These are phyloP conservation scores for Leptinotarsa undecemlineata DNA, from an alignment of 1,140 invertebrate genomes.

Conservation along the genomic window DNA sequence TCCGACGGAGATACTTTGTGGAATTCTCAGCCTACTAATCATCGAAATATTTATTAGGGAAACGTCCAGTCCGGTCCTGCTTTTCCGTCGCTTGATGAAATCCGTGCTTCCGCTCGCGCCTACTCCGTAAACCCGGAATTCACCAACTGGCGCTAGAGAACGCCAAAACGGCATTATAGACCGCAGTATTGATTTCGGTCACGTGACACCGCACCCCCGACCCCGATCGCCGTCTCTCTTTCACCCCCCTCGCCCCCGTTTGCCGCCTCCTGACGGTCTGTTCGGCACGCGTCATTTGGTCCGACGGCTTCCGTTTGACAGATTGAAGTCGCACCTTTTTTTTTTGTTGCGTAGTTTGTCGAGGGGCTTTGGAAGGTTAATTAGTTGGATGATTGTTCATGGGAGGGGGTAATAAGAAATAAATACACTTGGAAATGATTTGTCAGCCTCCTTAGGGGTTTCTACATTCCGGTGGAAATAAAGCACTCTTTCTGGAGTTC, in stretches of 20 bases:
- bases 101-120: slow-evolving; percentile 17
- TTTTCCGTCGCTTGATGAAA: slow-evolving; percentile 15
- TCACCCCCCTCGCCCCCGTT: not conserved
- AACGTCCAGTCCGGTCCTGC: not conserved
- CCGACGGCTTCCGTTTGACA: slow-evolving; percentile 36
- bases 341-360: not conserved
- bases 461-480: too few relatives aligned
- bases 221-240: slow-evolving; percentile 20
- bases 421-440: too few relatives aligned
- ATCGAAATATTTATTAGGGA: too few relatives aligned
- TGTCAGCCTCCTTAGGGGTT: too few relatives aligned
- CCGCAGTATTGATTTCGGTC: slow-evolving; percentile 44
- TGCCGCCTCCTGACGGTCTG: slow-evolving; percentile 7
- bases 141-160: slow-evolving; percentile 1
- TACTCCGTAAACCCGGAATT: slow-evolving; percentile 25
- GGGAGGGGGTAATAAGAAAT: too few relatives aligned
- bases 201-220: slow-evolving; percentile 27
- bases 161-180: slow-evolving; percentile 30
- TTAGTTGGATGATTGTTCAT: not conserved
- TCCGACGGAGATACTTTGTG: too few relatives aligned
- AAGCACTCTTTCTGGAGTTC: too few relatives aligned
- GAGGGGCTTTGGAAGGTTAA: not conserved
- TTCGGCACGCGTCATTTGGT: not conserved
- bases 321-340: slow-evolving; percentile 28
- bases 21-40: too few relatives aligned